Conservation (phyloP, 2,797 vertebrate genomes). For the Valencia hispanica region DNA sequence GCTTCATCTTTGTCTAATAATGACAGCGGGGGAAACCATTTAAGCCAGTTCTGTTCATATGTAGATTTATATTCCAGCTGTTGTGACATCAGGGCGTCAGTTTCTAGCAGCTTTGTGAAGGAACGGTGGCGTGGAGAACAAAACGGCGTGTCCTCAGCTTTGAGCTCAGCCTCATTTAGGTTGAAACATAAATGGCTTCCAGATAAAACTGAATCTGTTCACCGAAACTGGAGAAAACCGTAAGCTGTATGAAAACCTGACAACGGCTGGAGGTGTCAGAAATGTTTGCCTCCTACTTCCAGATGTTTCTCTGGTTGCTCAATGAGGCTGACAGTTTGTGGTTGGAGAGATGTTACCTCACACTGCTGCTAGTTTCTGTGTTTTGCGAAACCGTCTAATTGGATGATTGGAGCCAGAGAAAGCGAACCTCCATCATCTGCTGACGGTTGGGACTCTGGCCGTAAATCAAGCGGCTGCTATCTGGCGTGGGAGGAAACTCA, state of each 20-base stretch:
- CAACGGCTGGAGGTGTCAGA: neutral
- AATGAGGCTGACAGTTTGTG: conserved; percentile 7
- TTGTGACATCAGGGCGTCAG: too few species aligned
- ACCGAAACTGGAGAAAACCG: neutral
- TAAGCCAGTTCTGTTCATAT: too few species aligned
- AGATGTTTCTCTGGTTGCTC: conserved; percentile 20
- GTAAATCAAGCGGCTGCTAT: conserved; percentile 49
- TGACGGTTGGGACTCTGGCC: neutral
- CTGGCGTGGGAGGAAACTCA: conserved; percentile 58
- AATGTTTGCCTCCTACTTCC: too few species aligned
- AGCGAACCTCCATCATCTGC: conserved; percentile 30
- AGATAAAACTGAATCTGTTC: neutral
- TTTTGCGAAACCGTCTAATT: conserved; percentile 57
- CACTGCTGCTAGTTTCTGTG: neutral
- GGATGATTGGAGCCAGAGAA: neutral
- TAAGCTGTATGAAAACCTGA: neutral
- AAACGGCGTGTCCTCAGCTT: neutral
- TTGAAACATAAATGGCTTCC: neutral
- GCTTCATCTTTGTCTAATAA: too few species aligned
- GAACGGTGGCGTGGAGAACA: neutral
- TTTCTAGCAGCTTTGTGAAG: too few species aligned
- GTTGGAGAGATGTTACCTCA: conserved; percentile 14
- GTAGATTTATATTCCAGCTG: too few species aligned
- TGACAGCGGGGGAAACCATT: too few species aligned
- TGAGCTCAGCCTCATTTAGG: neutral